Percentiles rank a stretch among this genome's conserved stretches.
These are phyloP conservation scores for Dascyllus trimaculatus DNA, from an alignment of 2,113 vertebrate genomes.

Conservation along the genomic window DNA sequence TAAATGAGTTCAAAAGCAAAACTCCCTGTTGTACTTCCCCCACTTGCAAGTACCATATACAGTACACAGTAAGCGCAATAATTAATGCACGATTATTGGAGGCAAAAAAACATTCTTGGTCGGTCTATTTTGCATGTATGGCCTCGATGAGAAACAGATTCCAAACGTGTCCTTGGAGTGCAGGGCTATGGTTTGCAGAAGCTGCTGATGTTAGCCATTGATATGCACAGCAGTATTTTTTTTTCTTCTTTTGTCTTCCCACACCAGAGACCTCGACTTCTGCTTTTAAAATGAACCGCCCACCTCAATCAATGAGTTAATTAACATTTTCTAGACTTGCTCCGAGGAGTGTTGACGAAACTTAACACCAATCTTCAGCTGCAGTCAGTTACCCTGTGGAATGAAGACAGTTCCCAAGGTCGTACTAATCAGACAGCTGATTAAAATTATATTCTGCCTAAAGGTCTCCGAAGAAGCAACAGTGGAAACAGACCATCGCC, in stretches of 20 bases:
- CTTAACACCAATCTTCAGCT: slow-evolving; percentile 66
- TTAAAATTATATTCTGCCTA: slow-evolving; percentile 73
- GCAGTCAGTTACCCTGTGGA: slow-evolving; percentile 69
- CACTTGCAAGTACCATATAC: slow-evolving; percentile 34
- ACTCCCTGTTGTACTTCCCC: slow-evolving; percentile 59
- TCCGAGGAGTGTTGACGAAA: slow-evolving; percentile 76
- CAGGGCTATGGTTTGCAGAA: slow-evolving; percentile 50
- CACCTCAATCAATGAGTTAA: slow-evolving; percentile 81
- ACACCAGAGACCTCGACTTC: slow-evolving; percentile 74
- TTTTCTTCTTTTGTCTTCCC: slow-evolving; percentile 62
- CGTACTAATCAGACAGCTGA: slow-evolving; percentile 72
- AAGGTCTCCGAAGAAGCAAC: slow-evolving; percentile 53
- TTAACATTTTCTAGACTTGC: slow-evolving; percentile 78
- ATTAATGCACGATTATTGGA: slow-evolving; percentile 64
- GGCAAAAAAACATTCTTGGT: slow-evolving; percentile 46
- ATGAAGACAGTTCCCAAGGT: slow-evolving; percentile 73
- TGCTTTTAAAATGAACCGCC: slow-evolving; percentile 80
- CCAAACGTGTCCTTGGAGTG: slow-evolving; percentile 67
- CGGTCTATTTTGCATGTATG: slow-evolving; percentile 59
- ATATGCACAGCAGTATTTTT: slow-evolving; percentile 68
- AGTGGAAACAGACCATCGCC: slow-evolving; percentile 29
- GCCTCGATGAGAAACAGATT: slow-evolving; percentile 61
- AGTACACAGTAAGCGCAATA: slow-evolving; percentile 26
- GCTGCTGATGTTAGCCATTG: slow-evolving; percentile 67
- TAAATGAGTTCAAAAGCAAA: slow-evolving; percentile 65